Evolutionary conservation across 1,140 invertebrate genomes (phyloP).

Genomic region (Drosophila burlai): DNA sequence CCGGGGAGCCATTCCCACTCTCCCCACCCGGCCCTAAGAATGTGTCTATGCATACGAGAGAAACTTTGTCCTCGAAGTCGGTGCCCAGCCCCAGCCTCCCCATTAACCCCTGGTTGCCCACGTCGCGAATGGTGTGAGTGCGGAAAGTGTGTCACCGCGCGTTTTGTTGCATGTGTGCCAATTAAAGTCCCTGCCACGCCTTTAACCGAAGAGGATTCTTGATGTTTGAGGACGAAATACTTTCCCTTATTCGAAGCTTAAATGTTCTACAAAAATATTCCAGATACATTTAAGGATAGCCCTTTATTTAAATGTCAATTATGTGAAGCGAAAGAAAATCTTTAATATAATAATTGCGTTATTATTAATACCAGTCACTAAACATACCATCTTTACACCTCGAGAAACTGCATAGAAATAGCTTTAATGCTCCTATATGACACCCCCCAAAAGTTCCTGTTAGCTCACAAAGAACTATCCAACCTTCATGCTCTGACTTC

Average conservation of each 20-base stretch:
- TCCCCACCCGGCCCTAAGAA: conserved; percentile 31
- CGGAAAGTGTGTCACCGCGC: conserved; percentile 68
- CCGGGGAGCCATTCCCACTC: conserved; percentile 65
- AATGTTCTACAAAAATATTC: not conserved
- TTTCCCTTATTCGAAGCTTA: not conserved
- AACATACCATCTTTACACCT: not conserved
- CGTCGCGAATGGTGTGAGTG: conserved; percentile 32
- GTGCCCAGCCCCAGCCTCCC: not conserved
- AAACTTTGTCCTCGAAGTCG: conserved; percentile 57
- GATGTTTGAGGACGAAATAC: not conserved
- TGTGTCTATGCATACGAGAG: conserved; percentile 72
- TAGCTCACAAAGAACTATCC: conserved; percentile 17
- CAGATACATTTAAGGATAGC: not conserved
- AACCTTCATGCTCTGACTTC: conserved; percentile 12
- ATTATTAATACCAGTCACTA: not conserved
- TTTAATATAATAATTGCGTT: not conserved
- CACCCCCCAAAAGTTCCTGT: not conserved
- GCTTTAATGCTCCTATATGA: not conserved
- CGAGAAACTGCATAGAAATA: not conserved
- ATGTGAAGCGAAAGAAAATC: not conserved
- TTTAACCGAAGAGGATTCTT: not conserved
- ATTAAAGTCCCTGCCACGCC: conserved; percentile 70
- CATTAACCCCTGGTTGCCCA: conserved; percentile 4
- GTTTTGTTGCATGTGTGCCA: conserved; percentile 71
- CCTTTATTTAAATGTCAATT: too few relatives aligned